Evolutionary conservation across 2,888 invertebrate species (phyloP).

Genomic region (Ormyrus thymus): DNA sequence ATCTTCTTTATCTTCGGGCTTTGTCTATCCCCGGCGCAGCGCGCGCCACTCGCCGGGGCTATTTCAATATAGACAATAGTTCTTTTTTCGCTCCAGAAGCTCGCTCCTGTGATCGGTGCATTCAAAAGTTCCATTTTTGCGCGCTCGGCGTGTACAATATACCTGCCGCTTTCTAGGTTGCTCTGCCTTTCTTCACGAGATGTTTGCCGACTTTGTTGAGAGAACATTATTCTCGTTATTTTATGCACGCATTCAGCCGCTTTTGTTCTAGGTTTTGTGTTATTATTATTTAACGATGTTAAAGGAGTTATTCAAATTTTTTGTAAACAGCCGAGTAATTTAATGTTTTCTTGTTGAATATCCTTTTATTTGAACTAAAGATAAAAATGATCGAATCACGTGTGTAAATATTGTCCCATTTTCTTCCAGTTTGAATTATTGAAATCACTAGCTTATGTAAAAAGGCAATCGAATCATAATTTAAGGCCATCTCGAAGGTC

Average conservation of each 20-base stretch:
- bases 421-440: no score
- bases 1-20: slow-evolving; percentile 38
- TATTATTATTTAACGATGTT: no score
- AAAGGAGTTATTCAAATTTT: no score
- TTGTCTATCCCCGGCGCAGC: slow-evolving; percentile 40
- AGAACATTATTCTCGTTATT: no score
- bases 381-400: no score
- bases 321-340: neutral
- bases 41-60: neutral
- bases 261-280: no score
- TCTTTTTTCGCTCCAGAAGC: neutral
- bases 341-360: neutral
- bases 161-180: no score
- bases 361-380: neutral
- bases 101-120: no score
- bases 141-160: no score
- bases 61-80: slow-evolving; percentile 1
- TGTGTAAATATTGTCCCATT: no score
- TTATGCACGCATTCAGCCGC: no score
- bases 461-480: slow-evolving; percentile 11
- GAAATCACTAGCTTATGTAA: slow-evolving; percentile 16
- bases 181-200: neutral
- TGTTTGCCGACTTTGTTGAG: neutral
- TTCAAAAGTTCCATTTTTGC: neutral
- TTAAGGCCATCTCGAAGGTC: slow-evolving; percentile 8